Evolutionary conservation across 2,113 vertebrate genomes (phyloP), one percentile per base, ranked within the genome.

Genomic region (Tetraodon nigroviridis): DNA sequence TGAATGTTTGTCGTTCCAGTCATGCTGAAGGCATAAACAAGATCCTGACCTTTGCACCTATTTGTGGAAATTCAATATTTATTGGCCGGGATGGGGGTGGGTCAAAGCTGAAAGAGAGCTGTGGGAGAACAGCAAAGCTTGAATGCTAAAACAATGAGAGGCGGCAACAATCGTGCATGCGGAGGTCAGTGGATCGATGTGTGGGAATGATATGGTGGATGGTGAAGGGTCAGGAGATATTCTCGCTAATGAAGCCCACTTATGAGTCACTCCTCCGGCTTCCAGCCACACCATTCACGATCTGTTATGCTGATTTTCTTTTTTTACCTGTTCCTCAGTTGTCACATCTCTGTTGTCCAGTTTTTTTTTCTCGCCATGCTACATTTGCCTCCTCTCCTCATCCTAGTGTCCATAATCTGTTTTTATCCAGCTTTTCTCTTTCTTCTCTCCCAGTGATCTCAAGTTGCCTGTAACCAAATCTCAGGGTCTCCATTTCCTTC

Each of bases 241-340:
- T 59, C 67, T 80, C 17, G n/a, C 79, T 82, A 84, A 84, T 82
- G 81, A 87, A 79, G 84, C 75, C 29, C 71, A 85, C 64, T 80
- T 85, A 84, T 81, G 75, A 83, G 74, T 80, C 82, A 77, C 71
- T 81, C 19, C 67, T 71, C 56, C 51, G 61, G 55, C 67, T 75
- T 20, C 27, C 11, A 27, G 62, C 69, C 51, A 51, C 65, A 59
- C 52, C 29, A 46, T 58, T 44, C 6, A 2, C 37, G 27, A 40
- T 58, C 59, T 67, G n/a, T 49, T 51, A 44, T 21, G 16, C 32
- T 48, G 17, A 15, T 5, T 40, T 29, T 16, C 21, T 58, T 61
- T 12, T 21, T 50, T 37, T 13, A n/a, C 7, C 4, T 47, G 8
- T 41, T 37, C 47, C 15, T 50, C 51, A 12, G 44, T 27, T 27